Evolutionary conservation across 2,888 invertebrate genomes (phyloP), one percentile per base, ranked within the genome.

Genomic region (Synanthedon andrenaeformis): DNA sequence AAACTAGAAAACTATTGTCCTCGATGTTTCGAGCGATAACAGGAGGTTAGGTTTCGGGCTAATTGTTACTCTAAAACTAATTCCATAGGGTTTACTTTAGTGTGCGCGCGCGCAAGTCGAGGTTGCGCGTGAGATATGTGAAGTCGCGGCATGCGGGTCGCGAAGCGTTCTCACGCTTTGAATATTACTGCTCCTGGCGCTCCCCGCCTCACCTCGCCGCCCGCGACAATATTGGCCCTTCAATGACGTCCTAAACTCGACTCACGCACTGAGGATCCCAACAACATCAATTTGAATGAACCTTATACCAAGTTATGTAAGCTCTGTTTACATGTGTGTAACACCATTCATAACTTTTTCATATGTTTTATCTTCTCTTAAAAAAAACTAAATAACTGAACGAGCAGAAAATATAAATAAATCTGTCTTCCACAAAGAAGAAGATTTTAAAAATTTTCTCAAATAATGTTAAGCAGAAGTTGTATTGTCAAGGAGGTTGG

Each of bases 1-100:
- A 86, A 85, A 84, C 86, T 86, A 85, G 85, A 85, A 84, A 85
- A 85, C 79, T 83, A 85, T 85, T 86, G 86, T 86, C 86, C 85
- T 86, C 86, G 86, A 85, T 82, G 82, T 80, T 83, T 76, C 71
- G 72, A 81, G 76, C 82, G 86, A 86, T 87, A 84, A 85, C 82
- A 76, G 35, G 70, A 79, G 72, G 65, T 57, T 58, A 55, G 42
- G 51, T 55, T 58, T 41, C 58, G 57, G 56, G 58, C 58, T 59
- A 79, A 74, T 75, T 64, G 63, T 68, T 66, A 62, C 75, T 76
- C 62, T 83, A 76, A 63, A 35, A 53, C 53, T 58, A 28, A 57
- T 42, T 48, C 3, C 52, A 53, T 76, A 84, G 67, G 69, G 79
- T 79, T 54, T 58, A 56, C 66, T 71, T 78, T 81, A 52, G 72